Evolutionary conservation across 2,888 invertebrate species (phyloP).

Genomic region (Sepiola atlantica): DNA sequence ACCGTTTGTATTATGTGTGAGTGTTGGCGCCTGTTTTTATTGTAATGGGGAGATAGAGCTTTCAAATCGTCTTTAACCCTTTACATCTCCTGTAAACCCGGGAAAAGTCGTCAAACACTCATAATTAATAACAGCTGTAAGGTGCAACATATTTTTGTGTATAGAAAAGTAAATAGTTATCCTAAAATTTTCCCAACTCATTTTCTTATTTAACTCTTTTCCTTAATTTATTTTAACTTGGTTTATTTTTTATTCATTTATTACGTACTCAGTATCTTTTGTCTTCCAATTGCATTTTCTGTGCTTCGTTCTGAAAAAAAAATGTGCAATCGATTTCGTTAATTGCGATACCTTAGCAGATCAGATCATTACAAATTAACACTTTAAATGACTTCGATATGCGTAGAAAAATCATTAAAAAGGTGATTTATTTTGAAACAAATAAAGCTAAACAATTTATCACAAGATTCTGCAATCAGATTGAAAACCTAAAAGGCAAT

Average conservation of each 20-base stretch:
- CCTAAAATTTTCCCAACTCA: too few relatives aligned
- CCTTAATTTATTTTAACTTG: too few relatives aligned
- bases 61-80: too few relatives aligned
- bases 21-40: too few relatives aligned
- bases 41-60: too few relatives aligned
- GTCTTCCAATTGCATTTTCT: background rate
- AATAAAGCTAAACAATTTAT: background rate
- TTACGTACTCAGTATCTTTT: background rate
- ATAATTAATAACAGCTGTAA: too few relatives aligned
- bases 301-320: background rate
- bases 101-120: too few relatives aligned
- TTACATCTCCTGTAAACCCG: too few relatives aligned
- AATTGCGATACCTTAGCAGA: background rate
- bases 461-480: background rate
- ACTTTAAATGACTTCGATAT: background rate
- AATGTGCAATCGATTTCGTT: conserved; percentile 4
- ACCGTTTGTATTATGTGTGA: too few relatives aligned
- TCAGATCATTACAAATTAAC: conserved; percentile 4
- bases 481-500: background rate
- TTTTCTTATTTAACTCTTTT: too few relatives aligned
- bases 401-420: background rate
- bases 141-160: too few relatives aligned
- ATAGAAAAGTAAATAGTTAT: too few relatives aligned
- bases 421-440: conserved; percentile 32
- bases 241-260: background rate